phyloP scores from a whole-genome alignment of 2,888 invertebrate species.

The Dioctria linearis region DNA sequence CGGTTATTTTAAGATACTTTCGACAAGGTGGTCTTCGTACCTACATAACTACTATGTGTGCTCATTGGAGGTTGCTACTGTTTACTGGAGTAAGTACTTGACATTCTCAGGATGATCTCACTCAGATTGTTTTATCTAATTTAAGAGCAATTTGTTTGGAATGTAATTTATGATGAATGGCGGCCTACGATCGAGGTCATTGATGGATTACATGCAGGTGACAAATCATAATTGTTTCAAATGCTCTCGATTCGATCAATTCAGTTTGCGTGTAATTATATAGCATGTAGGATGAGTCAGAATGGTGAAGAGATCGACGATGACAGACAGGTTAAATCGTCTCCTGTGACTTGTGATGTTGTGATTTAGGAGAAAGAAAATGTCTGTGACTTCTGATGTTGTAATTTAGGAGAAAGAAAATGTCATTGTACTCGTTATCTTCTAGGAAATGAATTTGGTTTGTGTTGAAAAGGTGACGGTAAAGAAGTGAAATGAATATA shows the following conservation, averaged over 20 bases:
- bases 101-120: constrained; percentile 16
- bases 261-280: neutral
- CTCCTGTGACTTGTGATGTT: neutral
- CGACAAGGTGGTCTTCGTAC: neutral
- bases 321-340: neutral
- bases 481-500: no score
- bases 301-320: neutral
- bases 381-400: no score
- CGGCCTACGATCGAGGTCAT: neutral
- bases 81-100: neutral
- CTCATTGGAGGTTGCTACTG: neutral
- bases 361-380: no score
- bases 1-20: neutral
- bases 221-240: constrained; percentile 36
- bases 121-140: constrained; percentile 22
- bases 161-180: constrained; percentile 26
- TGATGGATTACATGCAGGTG: constrained; percentile 42
- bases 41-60: neutral
- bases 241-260: constrained; percentile 15
- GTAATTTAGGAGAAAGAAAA: no score
- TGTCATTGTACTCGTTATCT: no score
- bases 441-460: no score
- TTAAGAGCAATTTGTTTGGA: constrained; percentile 33
- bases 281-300: neutral
- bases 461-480: no score